Conservation (phyloP, 2,888 invertebrate genomes). For the Hymenopus coronatus region DNA sequence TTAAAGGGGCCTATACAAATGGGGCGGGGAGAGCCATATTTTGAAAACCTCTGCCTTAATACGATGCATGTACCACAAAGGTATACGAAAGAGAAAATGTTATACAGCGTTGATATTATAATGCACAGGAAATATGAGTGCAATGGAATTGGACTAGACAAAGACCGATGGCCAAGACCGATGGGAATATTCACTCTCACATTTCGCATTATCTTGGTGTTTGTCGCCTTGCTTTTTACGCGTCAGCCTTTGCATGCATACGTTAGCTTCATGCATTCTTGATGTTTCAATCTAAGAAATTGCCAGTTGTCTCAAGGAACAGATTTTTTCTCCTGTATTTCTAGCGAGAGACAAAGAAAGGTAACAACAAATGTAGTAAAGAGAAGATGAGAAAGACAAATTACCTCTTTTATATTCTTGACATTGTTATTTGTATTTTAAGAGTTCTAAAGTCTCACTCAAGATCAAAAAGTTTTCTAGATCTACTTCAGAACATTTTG, state of each 20-base stretch:
- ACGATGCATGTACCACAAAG: neutral
- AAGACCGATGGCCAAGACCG: neutral
- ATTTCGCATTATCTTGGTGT: neutral
- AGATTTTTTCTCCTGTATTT: slow-evolving; percentile 22
- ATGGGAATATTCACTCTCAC: neutral
- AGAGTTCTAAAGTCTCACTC: neutral
- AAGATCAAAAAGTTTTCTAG: neutral
- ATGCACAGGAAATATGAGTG: neutral
- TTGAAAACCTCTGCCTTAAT: too few relatives aligned
- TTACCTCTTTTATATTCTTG: slow-evolving; percentile 7
- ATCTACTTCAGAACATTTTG: too few relatives aligned
- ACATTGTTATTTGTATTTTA: neutral
- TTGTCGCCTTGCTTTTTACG: neutral
- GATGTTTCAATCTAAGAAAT: slow-evolving; percentile 33
- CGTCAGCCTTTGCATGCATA: neutral
- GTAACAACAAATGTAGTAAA: neutral
- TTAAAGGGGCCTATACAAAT: too few relatives aligned
- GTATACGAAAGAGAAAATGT: neutral
- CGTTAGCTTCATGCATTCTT: slow-evolving; percentile 29
- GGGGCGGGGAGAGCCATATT: too few relatives aligned
- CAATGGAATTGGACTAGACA: neutral
- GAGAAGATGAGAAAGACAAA: neutral
- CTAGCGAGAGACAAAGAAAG: neutral
- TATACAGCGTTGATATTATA: neutral
- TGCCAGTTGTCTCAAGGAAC: slow-evolving; percentile 26